phyloP scores from a whole-genome alignment of 2,113 vertebrate species.

The Solenodon paradoxus region DNA sequence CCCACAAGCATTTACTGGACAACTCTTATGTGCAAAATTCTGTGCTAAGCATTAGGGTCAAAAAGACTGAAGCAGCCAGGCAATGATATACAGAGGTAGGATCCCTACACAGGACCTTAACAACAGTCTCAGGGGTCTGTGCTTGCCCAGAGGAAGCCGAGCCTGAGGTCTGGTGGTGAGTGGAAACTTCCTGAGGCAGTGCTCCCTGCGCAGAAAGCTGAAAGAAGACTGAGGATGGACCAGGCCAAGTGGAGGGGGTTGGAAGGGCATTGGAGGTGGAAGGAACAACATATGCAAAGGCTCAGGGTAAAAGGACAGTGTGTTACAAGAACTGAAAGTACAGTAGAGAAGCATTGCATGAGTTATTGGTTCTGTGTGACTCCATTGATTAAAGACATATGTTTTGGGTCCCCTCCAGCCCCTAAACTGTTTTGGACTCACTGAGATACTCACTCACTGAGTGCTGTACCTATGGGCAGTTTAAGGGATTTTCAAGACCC shows the following conservation, averaged over 20 bases:
- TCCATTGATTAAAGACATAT: background rate
- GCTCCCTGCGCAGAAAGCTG: background rate
- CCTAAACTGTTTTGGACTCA: background rate
- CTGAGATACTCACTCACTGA: background rate
- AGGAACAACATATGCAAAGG: background rate
- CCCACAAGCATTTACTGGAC: background rate
- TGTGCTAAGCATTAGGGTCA: background rate
- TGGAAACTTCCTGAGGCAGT: background rate
- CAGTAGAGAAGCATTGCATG: background rate
- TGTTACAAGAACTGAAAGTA: background rate
- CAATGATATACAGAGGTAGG: accelerated
- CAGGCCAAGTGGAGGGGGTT: background rate
- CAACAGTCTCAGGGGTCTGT: accelerated
- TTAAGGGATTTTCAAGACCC: background rate
- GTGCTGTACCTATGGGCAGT: background rate
- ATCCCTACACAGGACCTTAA: background rate
- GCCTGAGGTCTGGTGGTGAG: too few species aligned
- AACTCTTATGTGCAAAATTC: background rate
- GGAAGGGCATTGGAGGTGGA: background rate
- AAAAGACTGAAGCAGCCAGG: background rate
- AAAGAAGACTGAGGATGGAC: background rate
- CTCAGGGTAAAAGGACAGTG: background rate
- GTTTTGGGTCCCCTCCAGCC: background rate
- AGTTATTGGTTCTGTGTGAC: background rate
- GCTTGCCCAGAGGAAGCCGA: background rate